Percentiles rank a stretch among this genome's conserved stretches.
Conservation (phyloP, 2,113 vertebrate species). For the Cyphomyrus plagiostoma region DNA sequence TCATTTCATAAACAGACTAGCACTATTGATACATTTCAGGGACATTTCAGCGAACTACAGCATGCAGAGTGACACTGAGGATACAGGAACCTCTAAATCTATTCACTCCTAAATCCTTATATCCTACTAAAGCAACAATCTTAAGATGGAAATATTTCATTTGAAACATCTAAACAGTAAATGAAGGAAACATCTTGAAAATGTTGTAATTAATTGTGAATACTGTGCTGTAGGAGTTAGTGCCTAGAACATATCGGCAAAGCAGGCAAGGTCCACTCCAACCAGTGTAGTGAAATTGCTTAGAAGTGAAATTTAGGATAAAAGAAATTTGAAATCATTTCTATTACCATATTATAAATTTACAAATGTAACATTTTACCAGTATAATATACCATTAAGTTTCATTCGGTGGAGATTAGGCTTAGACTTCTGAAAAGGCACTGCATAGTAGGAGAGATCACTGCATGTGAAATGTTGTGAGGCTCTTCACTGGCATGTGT, state of each 20-base stretch:
- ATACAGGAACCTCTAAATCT: background rate
- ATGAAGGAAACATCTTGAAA: background rate
- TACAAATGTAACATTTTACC: background rate
- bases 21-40: background rate
- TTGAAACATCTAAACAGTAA: background rate
- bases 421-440: background rate
- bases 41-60: background rate
- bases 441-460: background rate
- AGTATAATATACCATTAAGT: background rate
- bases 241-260: background rate
- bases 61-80: background rate
- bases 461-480: background rate
- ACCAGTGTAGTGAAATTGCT: background rate
- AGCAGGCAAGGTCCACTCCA: background rate
- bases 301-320: background rate
- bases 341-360: background rate
- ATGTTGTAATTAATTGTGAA: background rate
- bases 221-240: background rate
- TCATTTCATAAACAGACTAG: background rate
- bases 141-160: background rate
- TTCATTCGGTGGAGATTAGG: background rate
- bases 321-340: background rate
- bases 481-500: background rate
- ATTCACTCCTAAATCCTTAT: background rate
- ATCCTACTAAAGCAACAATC: background rate